A percentile compares a stretch with the other conserved stretches of the same genome.
Evolutionary conservation across 2,888 invertebrate species (phyloP).

Genomic region (Melikaiella ostensackeni): DNA sequence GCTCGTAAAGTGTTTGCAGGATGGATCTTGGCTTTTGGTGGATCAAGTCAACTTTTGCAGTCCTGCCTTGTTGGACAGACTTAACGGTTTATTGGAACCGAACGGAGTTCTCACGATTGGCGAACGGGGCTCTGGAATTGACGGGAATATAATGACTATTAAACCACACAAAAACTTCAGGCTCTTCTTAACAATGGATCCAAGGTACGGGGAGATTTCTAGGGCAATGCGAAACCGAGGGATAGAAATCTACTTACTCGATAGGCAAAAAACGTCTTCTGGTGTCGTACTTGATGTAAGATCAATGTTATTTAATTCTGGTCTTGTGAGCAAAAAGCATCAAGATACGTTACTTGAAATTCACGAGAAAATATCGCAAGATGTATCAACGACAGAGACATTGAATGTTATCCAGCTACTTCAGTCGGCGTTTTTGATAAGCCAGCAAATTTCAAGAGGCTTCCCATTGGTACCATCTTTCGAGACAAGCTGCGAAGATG

Average conservation of each 20-base stretch:
- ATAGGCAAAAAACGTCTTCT: constrained; percentile 43
- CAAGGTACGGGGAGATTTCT: constrained; percentile 96
- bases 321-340: constrained; percentile 74
- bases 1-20: constrained; percentile 89
- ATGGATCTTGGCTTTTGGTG: constrained; percentile 90
- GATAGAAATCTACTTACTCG: constrained; percentile 88
- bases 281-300: constrained; percentile 78
- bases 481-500: constrained; percentile 81
- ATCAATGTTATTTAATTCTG: constrained; percentile 79
- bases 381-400: constrained; percentile 75
- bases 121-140: constrained; percentile 89
- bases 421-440: constrained; percentile 82
- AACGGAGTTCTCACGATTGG: constrained; percentile 92
- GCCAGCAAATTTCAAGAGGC: constrained; percentile 83
- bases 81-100: constrained; percentile 97
- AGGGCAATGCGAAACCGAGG: constrained; percentile 99
- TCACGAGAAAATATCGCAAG: constrained; percentile 75
- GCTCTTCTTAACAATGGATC: constrained; percentile 96
- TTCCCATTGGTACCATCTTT: constrained; percentile 80
- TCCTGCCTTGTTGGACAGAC: constrained; percentile 96
- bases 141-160: constrained; percentile 85
- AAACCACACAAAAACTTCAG: constrained; percentile 94
- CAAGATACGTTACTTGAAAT: constrained; percentile 78
- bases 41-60: constrained; percentile 98
- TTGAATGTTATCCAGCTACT: constrained; percentile 83